Evolutionary conservation across 2,113 vertebrate species (phyloP).

Genomic region (Heterochromis multidens): DNA sequence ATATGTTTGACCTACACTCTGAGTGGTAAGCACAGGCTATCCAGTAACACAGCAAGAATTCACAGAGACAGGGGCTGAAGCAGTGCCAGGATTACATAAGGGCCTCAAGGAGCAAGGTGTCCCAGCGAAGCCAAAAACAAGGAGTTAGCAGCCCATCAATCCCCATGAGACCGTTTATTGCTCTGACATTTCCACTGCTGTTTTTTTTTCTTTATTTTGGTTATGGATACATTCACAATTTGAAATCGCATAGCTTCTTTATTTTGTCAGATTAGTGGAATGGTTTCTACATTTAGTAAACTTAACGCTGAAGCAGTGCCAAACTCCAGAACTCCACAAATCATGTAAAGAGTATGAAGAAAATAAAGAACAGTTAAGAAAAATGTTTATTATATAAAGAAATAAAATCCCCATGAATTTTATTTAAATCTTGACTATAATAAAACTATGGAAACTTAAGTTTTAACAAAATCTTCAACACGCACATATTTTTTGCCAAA

Average conservation of each 20-base stretch:
- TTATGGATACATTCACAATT: neutral
- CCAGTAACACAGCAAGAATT: constrained; percentile 58
- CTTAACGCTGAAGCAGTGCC: neutral
- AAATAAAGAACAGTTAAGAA: neutral
- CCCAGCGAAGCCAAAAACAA: constrained; percentile 26
- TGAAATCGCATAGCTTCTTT: neutral
- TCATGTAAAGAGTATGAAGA: neutral
- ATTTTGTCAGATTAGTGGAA: neutral
- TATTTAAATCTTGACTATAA: neutral
- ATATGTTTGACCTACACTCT: constrained; percentile 75
- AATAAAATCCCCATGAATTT: too few species aligned
- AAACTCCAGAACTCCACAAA: neutral
- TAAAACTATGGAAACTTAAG: too few species aligned
- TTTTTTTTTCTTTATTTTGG: neutral
- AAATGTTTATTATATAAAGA: neutral
- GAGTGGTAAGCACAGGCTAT: constrained; percentile 37
- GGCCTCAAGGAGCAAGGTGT: constrained; percentile 30
- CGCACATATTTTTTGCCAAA: neutral
- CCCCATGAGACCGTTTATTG: constrained; percentile 26
- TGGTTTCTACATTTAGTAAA: neutral
- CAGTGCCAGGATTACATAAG: constrained; percentile 62
- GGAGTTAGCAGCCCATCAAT: constrained; percentile 39
- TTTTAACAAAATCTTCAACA: neutral
- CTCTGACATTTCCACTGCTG: neutral
- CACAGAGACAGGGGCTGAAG: constrained; percentile 36